Conservation (phyloP, 2,113 vertebrate species). For the pig (Sus scrofa) region T2T-Sscrofa CM000821.6:8926501-8927000, state of each 20-base stretch:
- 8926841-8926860: not conserved
- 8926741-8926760: not conserved
- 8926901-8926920: not conserved
- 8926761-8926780: not conserved
- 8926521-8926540: not conserved
- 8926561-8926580: not conserved
- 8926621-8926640: not conserved
- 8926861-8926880: not conserved
- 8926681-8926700: not conserved
- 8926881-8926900: not conserved
- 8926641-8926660: not conserved
- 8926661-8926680: not conserved
- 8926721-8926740: not conserved
- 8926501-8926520: not conserved
- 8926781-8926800: not conserved
- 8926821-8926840: not conserved
- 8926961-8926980: not conserved
- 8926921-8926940: not conserved
- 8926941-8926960: fast-evolving
- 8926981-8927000: not conserved
- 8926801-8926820: not conserved
- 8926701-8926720: not conserved
- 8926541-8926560: not conserved
- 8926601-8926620: not conserved
- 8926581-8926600: not conserved